Evolutionary conservation across 1,140 invertebrate genomes (phyloP), one percentile per base, ranked within the genome.

Genomic region (Antheraea mylitta): DNA sequence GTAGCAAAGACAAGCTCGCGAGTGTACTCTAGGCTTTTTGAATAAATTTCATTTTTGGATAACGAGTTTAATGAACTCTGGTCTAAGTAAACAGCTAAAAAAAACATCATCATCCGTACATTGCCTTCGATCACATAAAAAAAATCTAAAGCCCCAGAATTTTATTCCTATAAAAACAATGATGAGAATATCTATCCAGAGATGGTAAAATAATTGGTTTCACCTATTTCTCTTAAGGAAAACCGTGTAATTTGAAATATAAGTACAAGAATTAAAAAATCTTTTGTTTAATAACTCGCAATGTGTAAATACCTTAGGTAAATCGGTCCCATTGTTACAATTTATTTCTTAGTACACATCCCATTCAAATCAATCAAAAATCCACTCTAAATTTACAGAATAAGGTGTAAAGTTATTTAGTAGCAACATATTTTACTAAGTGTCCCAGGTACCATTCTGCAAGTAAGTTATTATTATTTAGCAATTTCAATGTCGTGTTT

Each of bases 391-490:
- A 1, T 53, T 2, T 53, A n/a, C 11, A 16, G 0, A 13, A 13
- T 53, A 53, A 13, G 45, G 45, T 53, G 0, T 53, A 53, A 53
- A 7, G 16, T 53, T 6, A n/a, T 16, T 16, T 53, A 6, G 6
- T 13, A 53, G 45, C 11, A 13, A 11, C 1, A 0, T 53, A n/a
- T 53, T 53, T 53, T 53, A 53, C 45, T 53, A 53, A 53, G 45
- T 53, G 16, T 53, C 45, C 45, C 45, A 53, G 45, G 45, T 53
- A 53, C 11, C 16, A 53, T 53, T 53, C 16, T 13, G 45, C 45
- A 53, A 13, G 45, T 53, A 13, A 53, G 45, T 53, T 53, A 53
- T 53, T 53, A 53, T 53, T 53, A 53, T 53, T 53, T 53, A 53
- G 45, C 45, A 13, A 53, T 53, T 53, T 53, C 16, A 53, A 53